phyloP scores from a whole-genome alignment of 2,797 vertebrate genomes.

The Phataginus tetradactyla region DNA sequence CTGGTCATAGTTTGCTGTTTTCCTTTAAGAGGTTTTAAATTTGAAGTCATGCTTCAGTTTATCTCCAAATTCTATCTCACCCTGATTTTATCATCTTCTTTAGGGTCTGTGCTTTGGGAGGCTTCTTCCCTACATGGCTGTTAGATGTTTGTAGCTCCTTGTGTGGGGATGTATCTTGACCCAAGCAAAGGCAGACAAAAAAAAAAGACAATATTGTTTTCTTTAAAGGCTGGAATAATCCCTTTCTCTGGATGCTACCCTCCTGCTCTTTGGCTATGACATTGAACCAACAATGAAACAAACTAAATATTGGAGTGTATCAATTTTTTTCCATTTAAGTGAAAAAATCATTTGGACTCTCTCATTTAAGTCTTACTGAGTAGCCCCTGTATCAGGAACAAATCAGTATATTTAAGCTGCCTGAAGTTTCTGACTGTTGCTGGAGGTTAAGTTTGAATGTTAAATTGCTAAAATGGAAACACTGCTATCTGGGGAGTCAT shows the following conservation, averaged over 20 bases:
- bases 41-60: conserved; percentile 45
- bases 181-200: background rate
- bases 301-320: conserved; percentile 26
- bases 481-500: background rate
- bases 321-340: background rate
- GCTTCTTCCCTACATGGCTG: background rate
- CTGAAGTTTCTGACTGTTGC: conserved; percentile 10
- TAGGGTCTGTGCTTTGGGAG: background rate
- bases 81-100: background rate
- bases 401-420: background rate
- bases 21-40: conserved; percentile 47
- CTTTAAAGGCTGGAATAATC: background rate
- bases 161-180: background rate
- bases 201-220: background rate
- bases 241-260: background rate
- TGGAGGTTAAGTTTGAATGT: background rate
- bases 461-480: conserved; percentile 23
- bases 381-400: background rate
- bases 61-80: conserved; percentile 30
- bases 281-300: background rate
- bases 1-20: conserved; percentile 5
- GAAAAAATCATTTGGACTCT: conserved; percentile 29
- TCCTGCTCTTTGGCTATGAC: background rate
- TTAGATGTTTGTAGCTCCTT: background rate
- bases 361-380: background rate